phyloP scores from a whole-genome alignment of 2,888 invertebrate genomes.

The Celastrina argiolus region DNA sequence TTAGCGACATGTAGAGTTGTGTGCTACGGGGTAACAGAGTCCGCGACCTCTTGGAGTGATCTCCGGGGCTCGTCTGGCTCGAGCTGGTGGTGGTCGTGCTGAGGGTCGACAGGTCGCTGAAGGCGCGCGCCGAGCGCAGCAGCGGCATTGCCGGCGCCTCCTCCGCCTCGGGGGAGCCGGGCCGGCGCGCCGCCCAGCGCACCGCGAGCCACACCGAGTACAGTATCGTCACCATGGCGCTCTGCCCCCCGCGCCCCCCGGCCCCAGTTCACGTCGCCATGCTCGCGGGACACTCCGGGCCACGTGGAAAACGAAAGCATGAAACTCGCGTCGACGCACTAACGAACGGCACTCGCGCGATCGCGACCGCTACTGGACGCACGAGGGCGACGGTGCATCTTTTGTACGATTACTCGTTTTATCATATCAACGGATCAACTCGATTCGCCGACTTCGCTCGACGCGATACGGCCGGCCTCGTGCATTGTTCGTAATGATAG shows the following conservation, averaged over 20 bases:
- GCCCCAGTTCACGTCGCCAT: slow-evolving; percentile 47
- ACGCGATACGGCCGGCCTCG: slow-evolving; percentile 1
- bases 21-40: slow-evolving; percentile 30
- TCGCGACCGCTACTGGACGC: slow-evolving; percentile 61
- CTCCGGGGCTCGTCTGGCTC: slow-evolving; percentile 67
- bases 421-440: slow-evolving; percentile 64
- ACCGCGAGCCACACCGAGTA: slow-evolving; percentile 81
- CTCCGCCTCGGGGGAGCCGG: slow-evolving; percentile 58
- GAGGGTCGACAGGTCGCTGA: slow-evolving; percentile 71
- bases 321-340: slow-evolving; percentile 45
- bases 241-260: slow-evolving; percentile 52
- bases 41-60: slow-evolving; percentile 67
- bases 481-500: slow-evolving; percentile 27
- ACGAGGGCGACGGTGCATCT: slow-evolving; percentile 48
- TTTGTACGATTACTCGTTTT: slow-evolving; percentile 52
- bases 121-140: slow-evolving; percentile 69
- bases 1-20: slow-evolving; percentile 16
- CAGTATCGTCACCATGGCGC: slow-evolving; percentile 78
- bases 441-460: slow-evolving; percentile 36
- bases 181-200: slow-evolving; percentile 59
- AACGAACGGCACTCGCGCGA: slow-evolving; percentile 57
- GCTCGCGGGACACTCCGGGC: slow-evolving; percentile 32
- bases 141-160: slow-evolving; percentile 65
- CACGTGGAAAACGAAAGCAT: slow-evolving; percentile 35
- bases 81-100: slow-evolving; percentile 71